These are phyloP conservation scores for Dicranocentrus wangi DNA, from an alignment of 2,888 invertebrate genomes.

Conservation along the genomic window DNA sequence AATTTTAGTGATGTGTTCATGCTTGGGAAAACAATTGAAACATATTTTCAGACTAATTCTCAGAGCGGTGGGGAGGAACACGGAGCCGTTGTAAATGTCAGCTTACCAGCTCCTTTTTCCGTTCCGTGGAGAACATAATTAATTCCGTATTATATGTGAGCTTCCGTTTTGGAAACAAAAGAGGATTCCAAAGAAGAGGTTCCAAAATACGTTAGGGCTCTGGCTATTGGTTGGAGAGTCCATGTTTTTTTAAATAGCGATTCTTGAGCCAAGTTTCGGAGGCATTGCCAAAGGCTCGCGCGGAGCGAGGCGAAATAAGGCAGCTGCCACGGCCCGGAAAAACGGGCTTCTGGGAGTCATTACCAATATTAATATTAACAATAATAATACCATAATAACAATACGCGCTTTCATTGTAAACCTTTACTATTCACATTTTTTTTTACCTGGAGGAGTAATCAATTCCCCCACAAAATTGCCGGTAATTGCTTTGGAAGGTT, in stretches of 20 bases:
- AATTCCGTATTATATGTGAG: conserved; percentile 18
- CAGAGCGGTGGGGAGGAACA: conserved; percentile 5
- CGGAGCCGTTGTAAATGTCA: neutral
- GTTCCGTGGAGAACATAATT: conserved; percentile 18
- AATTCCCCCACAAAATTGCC: too few relatives aligned
- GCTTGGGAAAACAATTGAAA: conserved; percentile 50
- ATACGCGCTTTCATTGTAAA: neutral
- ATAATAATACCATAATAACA: conserved; percentile 34
- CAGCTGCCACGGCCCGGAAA: neutral
- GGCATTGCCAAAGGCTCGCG: neutral
- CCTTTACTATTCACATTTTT: conserved; percentile 6
- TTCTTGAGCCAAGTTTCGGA: conserved; percentile 5
- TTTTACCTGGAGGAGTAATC: too few relatives aligned
- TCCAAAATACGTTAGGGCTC: neutral
- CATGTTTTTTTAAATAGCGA: neutral
- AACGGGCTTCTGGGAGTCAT: conserved; percentile 46
- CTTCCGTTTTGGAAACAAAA: conserved; percentile 5
- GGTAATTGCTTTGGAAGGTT: too few relatives aligned
- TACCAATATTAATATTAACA: conserved; percentile 45
- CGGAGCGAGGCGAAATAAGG: neutral
- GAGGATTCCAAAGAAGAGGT: neutral
- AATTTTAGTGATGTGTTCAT: conserved; percentile 43
- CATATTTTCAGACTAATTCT: conserved; percentile 51
- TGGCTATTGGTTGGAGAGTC: neutral
- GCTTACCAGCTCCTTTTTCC: conserved; percentile 1